phyloP scores from a whole-genome alignment of 2,113 vertebrate species.

The Thermophis baileyi region DNA sequence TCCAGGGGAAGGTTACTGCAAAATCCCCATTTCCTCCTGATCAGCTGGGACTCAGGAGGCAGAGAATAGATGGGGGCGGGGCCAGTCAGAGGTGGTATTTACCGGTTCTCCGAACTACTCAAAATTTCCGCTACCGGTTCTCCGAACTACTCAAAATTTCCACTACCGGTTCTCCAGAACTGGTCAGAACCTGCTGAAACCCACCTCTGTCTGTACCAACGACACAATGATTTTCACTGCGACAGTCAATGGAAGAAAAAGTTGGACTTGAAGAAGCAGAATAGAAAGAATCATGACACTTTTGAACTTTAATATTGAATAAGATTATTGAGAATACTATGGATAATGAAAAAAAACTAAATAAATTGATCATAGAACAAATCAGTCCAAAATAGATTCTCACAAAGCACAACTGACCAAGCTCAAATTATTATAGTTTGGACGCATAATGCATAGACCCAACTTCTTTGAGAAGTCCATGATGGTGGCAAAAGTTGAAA shows the following conservation, averaged over 20 bases:
- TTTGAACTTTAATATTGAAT: background rate
- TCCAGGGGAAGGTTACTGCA: no score
- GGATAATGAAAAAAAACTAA: background rate
- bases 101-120: no score
- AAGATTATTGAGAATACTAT: background rate
- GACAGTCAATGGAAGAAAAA: background rate
- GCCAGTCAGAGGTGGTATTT: no score
- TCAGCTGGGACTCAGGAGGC: no score
- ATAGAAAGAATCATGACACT: background rate
- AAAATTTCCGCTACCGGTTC: no score
- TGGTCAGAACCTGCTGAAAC: no score
- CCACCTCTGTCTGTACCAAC: background rate
- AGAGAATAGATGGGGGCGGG: no score
- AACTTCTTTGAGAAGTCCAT: background rate
- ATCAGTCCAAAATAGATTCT: background rate
- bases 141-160: no score
- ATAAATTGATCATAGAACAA: background rate
- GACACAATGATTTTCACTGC: background rate
- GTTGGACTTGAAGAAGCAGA: background rate
- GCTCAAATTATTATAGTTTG: background rate
- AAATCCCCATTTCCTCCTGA: no score
- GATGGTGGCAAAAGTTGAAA: background rate
- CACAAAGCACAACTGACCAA: background rate
- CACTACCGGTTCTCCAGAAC: no score
- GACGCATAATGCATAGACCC: background rate